phyloP scores from a whole-genome alignment of 1,140 invertebrate genomes.

The Uloborus diversus region DNA sequence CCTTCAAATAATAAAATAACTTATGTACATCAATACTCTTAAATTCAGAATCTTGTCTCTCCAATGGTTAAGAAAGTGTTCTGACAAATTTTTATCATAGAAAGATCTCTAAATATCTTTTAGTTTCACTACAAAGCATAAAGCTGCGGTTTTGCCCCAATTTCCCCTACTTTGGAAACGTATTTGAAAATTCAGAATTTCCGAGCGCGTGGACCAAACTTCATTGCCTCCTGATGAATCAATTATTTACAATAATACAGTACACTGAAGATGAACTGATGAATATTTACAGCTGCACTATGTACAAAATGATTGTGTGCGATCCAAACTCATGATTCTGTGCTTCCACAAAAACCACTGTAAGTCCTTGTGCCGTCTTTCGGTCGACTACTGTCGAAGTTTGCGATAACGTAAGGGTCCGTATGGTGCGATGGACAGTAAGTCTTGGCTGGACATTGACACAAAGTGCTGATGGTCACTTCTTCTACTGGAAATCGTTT shows the following conservation, averaged over 20 bases:
- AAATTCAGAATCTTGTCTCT: no score
- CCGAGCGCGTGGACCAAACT: not conserved
- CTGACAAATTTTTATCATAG: no score
- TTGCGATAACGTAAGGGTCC: slow-evolving; percentile 75
- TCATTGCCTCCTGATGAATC: not conserved
- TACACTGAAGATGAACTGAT: no score
- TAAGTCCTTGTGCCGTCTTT: slow-evolving; percentile 34
- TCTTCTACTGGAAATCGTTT: slow-evolving; percentile 84
- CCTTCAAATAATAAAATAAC: no score
- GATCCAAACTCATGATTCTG: not conserved
- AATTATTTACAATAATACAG: no score
- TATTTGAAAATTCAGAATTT: no score
- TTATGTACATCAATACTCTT: no score
- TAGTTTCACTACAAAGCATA: no score
- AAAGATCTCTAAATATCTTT: no score
- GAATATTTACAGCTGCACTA: not conserved
- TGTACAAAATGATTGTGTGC: not conserved
- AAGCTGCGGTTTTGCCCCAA: no score
- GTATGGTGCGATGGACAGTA: slow-evolving; percentile 83
- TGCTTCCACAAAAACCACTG: slow-evolving; percentile 28
- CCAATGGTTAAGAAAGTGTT: no score
- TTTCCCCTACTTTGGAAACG: no score
- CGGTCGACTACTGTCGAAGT: slow-evolving; percentile 24
- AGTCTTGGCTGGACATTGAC: slow-evolving; percentile 82
- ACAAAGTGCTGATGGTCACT: slow-evolving; percentile 85